Evolutionary conservation across 2,113 vertebrate species (phyloP).

Genomic region (Coregonus clupeaformis): DNA sequence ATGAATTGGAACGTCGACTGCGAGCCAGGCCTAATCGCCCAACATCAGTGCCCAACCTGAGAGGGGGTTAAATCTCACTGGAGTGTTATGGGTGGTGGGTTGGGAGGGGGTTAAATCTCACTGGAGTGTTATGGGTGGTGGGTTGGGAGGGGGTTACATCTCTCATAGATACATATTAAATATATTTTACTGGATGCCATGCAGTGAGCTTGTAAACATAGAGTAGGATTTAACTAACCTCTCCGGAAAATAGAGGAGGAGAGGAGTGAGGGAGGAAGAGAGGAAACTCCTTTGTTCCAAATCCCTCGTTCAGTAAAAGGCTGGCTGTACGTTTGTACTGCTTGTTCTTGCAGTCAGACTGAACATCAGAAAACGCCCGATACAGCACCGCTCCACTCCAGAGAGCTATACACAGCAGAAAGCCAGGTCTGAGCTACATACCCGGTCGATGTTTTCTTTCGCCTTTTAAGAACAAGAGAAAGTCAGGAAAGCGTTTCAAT

Average conservation of each 20-base stretch:
- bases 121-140: too few species aligned
- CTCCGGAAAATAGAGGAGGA: background rate
- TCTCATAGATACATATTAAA: too few species aligned
- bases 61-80: too few species aligned
- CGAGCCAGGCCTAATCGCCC: too few species aligned
- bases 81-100: too few species aligned
- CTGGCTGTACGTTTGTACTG: background rate
- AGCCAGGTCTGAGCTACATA: background rate
- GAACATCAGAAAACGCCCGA: background rate
- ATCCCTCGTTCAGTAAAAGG: background rate
- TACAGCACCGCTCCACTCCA: background rate
- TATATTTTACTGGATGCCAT: too few species aligned
- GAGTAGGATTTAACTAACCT: background rate
- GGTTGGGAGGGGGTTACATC: too few species aligned
- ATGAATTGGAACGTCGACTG: too few species aligned
- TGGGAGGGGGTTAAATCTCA: too few species aligned
- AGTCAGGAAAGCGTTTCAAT: background rate
- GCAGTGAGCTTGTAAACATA: too few species aligned
- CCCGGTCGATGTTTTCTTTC: background rate
- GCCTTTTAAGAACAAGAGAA: background rate
- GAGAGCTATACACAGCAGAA: background rate
- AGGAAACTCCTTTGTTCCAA: background rate
- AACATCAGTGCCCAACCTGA: too few species aligned
- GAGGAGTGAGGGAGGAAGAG: background rate
- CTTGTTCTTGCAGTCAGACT: background rate